A percentile compares a stretch with the other conserved stretches of the same genome.
Evolutionary conservation across 2,888 invertebrate species (phyloP).

Genomic region (Chrysodeixis includens): DNA sequence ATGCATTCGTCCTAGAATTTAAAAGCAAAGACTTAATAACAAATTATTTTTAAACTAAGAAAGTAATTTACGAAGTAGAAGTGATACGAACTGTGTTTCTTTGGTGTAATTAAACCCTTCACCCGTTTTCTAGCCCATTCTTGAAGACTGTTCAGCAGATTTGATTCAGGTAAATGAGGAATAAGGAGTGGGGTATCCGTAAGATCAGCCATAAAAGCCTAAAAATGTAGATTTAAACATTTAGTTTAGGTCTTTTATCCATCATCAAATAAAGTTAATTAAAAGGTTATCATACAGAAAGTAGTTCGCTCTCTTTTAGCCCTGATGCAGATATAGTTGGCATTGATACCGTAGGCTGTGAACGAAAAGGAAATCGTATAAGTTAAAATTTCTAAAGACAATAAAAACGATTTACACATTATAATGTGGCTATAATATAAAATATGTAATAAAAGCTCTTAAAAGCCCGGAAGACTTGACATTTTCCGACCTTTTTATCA

Average conservation of each 20-base stretch:
- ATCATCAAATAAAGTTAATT: not conserved
- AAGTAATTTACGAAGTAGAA: not conserved
- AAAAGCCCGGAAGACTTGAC: no score
- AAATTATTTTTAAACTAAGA: not conserved
- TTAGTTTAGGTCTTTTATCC: not conserved
- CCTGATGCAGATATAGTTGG: constrained; percentile 73
- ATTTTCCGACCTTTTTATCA: no score
- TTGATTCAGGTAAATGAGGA: constrained; percentile 81
- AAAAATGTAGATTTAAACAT: constrained; percentile 14
- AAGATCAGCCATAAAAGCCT: constrained; percentile 81
- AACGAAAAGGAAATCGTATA: no score
- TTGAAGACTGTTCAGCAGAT: constrained; percentile 75
- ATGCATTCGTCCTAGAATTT: constrained; percentile 94
- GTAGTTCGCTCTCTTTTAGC: constrained; percentile 73
- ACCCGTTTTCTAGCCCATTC: constrained; percentile 79
- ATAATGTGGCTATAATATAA: no score
- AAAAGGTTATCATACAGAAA: constrained; percentile 65
- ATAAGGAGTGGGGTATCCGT: constrained; percentile 76
- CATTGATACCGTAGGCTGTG: constrained; percentile 67
- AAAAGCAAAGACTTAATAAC: constrained; percentile 72
- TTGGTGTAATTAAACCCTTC: constrained; percentile 69
- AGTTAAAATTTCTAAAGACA: no score
- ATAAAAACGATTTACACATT: no score
- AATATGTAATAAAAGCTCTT: no score
- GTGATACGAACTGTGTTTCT: constrained; percentile 70